Evolutionary conservation across 2,888 invertebrate species (phyloP), one percentile per base, ranked within the genome.

Genomic region (Eupithecia tripunctaria): DNA sequence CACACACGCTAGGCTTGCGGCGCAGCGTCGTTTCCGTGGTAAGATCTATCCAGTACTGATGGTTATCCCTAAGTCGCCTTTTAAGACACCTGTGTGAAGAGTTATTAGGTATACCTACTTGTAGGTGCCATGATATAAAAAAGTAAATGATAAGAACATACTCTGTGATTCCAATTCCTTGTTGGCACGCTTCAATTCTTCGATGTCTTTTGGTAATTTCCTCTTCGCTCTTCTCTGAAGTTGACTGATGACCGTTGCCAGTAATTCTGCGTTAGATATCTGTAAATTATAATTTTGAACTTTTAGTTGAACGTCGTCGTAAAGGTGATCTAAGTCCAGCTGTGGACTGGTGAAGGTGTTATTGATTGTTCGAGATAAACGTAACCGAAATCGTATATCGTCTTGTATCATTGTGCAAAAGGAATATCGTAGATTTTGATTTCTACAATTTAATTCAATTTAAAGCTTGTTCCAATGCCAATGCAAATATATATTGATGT

Each of bases 121-220:
- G 43, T 6, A 43, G 18, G 43, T 6, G n/a, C n/a, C n/a, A 6
- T 43, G 27, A 59, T 10, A 68, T 18, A 71, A 72, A 15, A 71
- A 72, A 15, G 14, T 15, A 32, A 36, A n/a, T 38, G 32, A 7
- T 67, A 60, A 29, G 5, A 63, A 77, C 77, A 74, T 78, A 87
- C 86, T 85, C 78, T 87, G 83, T 14, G 80, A 74, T 75, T 83
- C 81, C 62, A 87, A 79, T 25, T 81, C 82, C 15, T 79, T 68
- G 56, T 88, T 87, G n/a, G 79, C 69, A 4, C 80, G 79, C 71
- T 75, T 76, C 29, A 88, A 67, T 7, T 83, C 78, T 0, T 80
- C 75, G 18, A 86, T 77, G 25, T 79, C 80, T 12, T 81, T 73
- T 0, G 78, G 67, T 14, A 80, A 62, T 7, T 78, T 75, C 10